phyloP scores from a whole-genome alignment of 2,888 invertebrate genomes.

The Podotricha telesiphe region DNA sequence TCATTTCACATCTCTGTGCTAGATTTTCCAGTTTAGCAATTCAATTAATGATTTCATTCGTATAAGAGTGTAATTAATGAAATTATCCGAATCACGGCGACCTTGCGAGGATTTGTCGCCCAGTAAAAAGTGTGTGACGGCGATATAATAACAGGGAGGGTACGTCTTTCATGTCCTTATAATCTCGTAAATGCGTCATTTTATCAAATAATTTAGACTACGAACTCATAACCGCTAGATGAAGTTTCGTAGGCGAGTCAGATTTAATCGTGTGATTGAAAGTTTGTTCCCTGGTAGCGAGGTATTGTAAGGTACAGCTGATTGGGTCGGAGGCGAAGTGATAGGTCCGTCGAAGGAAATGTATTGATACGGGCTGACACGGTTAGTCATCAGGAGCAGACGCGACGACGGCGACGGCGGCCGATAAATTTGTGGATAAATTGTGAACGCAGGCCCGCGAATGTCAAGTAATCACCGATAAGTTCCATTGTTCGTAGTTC shows the following conservation, averaged over 20 bases:
- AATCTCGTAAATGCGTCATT: constrained; percentile 83
- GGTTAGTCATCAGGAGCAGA: constrained; percentile 78
- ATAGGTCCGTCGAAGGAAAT: constrained; percentile 63
- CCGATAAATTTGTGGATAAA: constrained; percentile 59
- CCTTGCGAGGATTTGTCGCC: constrained; percentile 79
- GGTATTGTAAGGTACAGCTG: constrained; percentile 72
- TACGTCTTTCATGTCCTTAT: constrained; percentile 80
- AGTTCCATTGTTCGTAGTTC: constrained; percentile 69
- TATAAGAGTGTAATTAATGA: constrained; percentile 80
- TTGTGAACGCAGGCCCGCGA: constrained; percentile 56
- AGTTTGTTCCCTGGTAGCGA: constrained; percentile 48
- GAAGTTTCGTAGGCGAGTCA: constrained; percentile 49
- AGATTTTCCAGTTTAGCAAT: constrained; percentile 77
- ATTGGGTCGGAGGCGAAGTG: constrained; percentile 75
- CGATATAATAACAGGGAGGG: constrained; percentile 81
- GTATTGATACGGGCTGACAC: constrained; percentile 68
- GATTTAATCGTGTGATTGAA: constrained; percentile 31
- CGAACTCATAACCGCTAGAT: constrained; percentile 58
- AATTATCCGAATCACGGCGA: constrained; percentile 77
- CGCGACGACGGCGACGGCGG: constrained; percentile 62
- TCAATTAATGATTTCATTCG: constrained; percentile 73
- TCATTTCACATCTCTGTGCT: constrained; percentile 80
- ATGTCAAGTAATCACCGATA: constrained; percentile 64
- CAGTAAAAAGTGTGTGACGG: constrained; percentile 73
- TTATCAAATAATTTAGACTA: constrained; percentile 73